phyloP scores from a whole-genome alignment of 2,113 vertebrate genomes.

The Carassius carassius region DNA sequence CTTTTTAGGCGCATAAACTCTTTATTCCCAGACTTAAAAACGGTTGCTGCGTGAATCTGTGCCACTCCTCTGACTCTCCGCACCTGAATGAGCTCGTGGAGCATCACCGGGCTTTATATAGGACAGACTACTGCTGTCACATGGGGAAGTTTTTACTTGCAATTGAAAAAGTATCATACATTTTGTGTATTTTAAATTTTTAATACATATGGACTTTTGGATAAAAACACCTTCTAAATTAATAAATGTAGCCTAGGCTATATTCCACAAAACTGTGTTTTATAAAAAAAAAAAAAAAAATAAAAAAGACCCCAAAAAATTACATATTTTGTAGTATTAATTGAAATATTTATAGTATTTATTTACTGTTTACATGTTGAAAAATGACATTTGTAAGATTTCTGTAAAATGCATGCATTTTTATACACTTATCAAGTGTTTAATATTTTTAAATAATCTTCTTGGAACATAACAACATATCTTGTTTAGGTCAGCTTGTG shows the following conservation, averaged over 20 bases:
- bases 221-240: background rate
- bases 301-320: no score
- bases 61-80: background rate
- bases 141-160: background rate
- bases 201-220: background rate
- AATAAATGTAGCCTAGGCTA: background rate
- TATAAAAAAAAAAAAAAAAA: no score
- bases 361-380: no score
- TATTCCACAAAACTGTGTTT: no score
- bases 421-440: background rate
- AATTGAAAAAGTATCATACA: background rate
- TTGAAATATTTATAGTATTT: no score
- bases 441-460: background rate
- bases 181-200: no score
- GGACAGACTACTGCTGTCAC: background rate
- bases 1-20: background rate
- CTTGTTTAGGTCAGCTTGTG: background rate
- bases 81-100: constrained; percentile 41
- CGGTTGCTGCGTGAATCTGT: background rate
- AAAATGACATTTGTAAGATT: no score
- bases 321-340: no score
- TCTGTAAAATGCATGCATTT: no score
- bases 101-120: constrained; percentile 40
- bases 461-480: background rate
- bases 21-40: background rate